Percentiles rank a stretch among this genome's conserved stretches.
phyloP scores from a whole-genome alignment of 1,140 invertebrate species.

The Andrena cerasifolii region DNA sequence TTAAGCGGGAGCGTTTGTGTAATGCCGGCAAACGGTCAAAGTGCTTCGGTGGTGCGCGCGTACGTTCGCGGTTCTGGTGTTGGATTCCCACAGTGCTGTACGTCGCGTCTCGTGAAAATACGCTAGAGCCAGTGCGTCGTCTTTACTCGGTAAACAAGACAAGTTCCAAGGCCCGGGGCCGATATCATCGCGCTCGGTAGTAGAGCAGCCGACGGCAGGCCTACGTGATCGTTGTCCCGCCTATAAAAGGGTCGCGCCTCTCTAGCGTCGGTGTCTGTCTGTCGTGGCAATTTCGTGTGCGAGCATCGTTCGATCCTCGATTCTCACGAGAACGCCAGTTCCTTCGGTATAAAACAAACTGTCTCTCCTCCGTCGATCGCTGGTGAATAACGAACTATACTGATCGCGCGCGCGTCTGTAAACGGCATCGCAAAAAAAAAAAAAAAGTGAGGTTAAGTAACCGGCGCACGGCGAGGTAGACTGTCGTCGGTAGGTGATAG shows the following conservation, averaged over 20 bases:
- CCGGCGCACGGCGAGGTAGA: neutral
- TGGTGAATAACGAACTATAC: neutral
- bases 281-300: slow-evolving; percentile 42
- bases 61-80: neutral
- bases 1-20: slow-evolving; percentile 7
- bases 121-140: neutral
- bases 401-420: slow-evolving; percentile 9
- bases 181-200: slow-evolving; percentile 67
- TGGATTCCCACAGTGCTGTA: neutral
- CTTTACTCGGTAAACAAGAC: slow-evolving; percentile 53
- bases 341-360: no score
- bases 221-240: slow-evolving; percentile 73
- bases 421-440: no score
- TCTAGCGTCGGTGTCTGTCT: slow-evolving; percentile 65
- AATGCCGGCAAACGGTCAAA: slow-evolving; percentile 28
- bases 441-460: slow-evolving; percentile 50
- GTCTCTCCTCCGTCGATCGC: neutral
- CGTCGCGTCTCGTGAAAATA: slow-evolving; percentile 17
- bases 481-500: slow-evolving; percentile 25
- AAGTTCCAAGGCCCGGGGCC: slow-evolving; percentile 64
- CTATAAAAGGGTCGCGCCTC: slow-evolving; percentile 69
- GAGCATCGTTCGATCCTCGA: slow-evolving; percentile 22
- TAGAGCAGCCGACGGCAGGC: slow-evolving; percentile 58
- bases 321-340: no score
- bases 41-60: neutral